Evolutionary conservation across 1,140 invertebrate species (phyloP).

Genomic region (Phymorhynchus buccinoides): DNA sequence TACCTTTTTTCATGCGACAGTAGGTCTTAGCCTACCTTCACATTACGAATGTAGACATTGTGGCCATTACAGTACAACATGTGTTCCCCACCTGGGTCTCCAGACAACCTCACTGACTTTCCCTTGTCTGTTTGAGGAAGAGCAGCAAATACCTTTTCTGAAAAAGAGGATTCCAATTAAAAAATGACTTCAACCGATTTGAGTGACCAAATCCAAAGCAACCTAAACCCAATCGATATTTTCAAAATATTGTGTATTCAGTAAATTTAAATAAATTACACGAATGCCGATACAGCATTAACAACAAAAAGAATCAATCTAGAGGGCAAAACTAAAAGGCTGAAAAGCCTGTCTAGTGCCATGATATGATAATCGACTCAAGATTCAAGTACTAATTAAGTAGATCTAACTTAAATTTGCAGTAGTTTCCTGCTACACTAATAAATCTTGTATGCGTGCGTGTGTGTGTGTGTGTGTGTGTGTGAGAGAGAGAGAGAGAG

Average conservation of each 20-base stretch:
- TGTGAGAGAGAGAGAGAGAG: neutral
- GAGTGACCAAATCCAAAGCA: no score
- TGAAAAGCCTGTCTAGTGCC: no score
- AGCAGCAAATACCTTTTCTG: constrained; percentile 82
- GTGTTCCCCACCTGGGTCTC: constrained; percentile 97
- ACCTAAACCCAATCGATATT: no score
- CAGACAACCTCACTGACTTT: constrained; percentile 91
- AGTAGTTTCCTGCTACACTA: neutral
- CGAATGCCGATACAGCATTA: no score
- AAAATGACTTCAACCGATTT: no score
- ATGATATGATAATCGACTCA: no score
- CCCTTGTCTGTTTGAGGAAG: constrained; percentile 94
- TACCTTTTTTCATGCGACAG: no score
- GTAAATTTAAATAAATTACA: no score
- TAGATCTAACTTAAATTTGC: neutral
- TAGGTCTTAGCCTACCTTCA: constrained; percentile 86
- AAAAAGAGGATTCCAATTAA: constrained; percentile 32
- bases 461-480: neutral
- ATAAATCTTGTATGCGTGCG: neutral
- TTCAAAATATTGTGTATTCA: no score
- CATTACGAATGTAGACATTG: constrained; percentile 96
- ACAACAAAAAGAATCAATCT: no score
- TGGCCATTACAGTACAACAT: constrained; percentile 98
- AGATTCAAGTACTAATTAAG: neutral
- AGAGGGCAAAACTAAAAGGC: no score